Percentiles rank a stretch among this genome's conserved stretches.
These are phyloP conservation scores for Trachurus trachurus DNA, from an alignment of 2,797 vertebrate genomes.

Conservation along the genomic window DNA sequence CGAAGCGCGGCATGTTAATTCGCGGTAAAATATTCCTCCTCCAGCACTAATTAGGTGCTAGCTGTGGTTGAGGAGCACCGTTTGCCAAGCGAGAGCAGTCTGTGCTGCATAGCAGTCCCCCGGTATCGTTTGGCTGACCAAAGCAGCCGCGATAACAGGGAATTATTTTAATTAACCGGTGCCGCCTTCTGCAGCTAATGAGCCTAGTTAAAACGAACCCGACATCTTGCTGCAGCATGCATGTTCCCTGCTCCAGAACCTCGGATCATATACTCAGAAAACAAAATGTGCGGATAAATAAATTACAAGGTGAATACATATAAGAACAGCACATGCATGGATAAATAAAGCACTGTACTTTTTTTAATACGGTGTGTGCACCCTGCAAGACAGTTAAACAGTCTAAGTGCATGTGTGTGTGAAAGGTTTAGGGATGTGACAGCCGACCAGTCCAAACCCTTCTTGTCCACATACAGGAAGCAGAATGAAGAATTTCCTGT, in stretches of 20 bases:
- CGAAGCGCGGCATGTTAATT: slow-evolving; percentile 85
- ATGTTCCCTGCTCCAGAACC: slow-evolving; percentile 50
- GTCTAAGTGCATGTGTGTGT: not conserved
- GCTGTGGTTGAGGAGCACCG: slow-evolving; percentile 77
- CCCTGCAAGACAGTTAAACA: slow-evolving; percentile 18
- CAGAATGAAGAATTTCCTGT: slow-evolving; percentile 60
- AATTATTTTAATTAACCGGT: slow-evolving; percentile 90
- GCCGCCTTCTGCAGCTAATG: slow-evolving; percentile 88
- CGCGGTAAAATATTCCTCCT: slow-evolving; percentile 87
- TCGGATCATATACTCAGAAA: slow-evolving; percentile 47
- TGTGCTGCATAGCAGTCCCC: slow-evolving; percentile 81
- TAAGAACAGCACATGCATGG: slow-evolving; percentile 31
- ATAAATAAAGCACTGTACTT: slow-evolving; percentile 49
- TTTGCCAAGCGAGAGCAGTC: slow-evolving; percentile 78
- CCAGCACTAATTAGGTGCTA: slow-evolving; percentile 89
- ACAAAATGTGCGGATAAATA: slow-evolving; percentile 66
- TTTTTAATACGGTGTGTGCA: slow-evolving; percentile 29
- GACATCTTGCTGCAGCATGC: slow-evolving; percentile 73
- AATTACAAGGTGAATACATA: slow-evolving; percentile 51
- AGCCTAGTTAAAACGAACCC: slow-evolving; percentile 82
- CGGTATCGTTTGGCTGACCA: slow-evolving; percentile 87
- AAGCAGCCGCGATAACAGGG: slow-evolving; percentile 86
- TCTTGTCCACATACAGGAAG: slow-evolving; percentile 52
- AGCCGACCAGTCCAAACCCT: slow-evolving; percentile 21
- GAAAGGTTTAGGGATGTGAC: not conserved